Evolutionary conservation across 2,888 invertebrate species (phyloP).

Genomic region (Drosophila colorata): DNA sequence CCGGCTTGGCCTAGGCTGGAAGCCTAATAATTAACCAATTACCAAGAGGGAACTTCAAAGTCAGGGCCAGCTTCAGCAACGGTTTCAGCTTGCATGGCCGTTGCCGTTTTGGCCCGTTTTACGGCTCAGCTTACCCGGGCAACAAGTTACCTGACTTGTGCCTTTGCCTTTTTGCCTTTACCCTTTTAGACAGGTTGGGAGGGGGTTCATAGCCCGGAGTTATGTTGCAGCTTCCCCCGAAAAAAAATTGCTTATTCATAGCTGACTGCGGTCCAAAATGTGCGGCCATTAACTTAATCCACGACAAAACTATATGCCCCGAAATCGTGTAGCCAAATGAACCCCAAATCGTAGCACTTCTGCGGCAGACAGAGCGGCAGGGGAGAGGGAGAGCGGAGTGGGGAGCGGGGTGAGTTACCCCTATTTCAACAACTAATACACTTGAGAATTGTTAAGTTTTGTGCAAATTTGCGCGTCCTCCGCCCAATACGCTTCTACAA

Average conservation of each 20-base stretch:
- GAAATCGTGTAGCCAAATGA: slow-evolving; percentile 5
- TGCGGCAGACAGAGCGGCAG: neutral
- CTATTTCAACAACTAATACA: slow-evolving; percentile 36
- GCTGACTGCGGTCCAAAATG: slow-evolving; percentile 66
- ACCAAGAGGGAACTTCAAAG: slow-evolving; percentile 63
- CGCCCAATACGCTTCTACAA: slow-evolving; percentile 21
- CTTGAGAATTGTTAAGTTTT: slow-evolving; percentile 49
- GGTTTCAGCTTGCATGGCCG: slow-evolving; percentile 7
- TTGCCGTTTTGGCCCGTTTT: neutral
- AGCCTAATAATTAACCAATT: slow-evolving; percentile 78
- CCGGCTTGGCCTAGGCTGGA: slow-evolving; percentile 16
- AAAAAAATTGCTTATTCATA: slow-evolving; percentile 71
- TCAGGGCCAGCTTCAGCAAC: slow-evolving; percentile 3
- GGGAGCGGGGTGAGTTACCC: neutral
- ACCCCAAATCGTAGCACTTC: neutral
- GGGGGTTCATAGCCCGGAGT: neutral
- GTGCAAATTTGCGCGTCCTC: slow-evolving; percentile 25
- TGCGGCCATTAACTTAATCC: slow-evolving; percentile 64
- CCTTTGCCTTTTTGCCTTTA: slow-evolving; percentile 10
- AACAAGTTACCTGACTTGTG: slow-evolving; percentile 9
- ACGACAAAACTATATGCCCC: slow-evolving; percentile 29
- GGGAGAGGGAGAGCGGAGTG: too few relatives aligned
- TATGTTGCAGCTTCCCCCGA: slow-evolving; percentile 22
- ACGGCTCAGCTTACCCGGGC: slow-evolving; percentile 19
- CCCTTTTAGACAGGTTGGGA: too few relatives aligned